phyloP scores from a whole-genome alignment of 2,113 vertebrate species.

The Zeus faber region DNA sequence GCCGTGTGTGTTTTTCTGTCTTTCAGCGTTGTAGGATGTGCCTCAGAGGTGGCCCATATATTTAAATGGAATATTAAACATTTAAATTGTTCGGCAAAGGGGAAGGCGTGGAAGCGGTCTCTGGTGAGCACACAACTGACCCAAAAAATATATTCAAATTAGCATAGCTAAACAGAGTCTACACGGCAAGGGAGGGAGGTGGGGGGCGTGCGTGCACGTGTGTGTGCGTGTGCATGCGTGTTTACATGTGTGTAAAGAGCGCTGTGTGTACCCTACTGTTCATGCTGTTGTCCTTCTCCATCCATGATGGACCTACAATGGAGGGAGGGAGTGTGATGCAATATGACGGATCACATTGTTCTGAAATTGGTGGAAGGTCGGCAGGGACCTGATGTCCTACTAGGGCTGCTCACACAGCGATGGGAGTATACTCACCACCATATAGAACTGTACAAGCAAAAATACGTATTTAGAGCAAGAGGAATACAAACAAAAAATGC shows the following conservation, averaged over 20 bases:
- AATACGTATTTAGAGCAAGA: no score
- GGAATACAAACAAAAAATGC: no score
- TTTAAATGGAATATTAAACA: conserved; percentile 79
- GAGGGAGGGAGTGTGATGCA: no score
- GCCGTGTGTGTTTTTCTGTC: conserved; percentile 43
- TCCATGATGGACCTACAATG: no score
- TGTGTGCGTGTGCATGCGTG: neutral
- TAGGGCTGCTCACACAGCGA: no score
- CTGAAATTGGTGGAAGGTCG: no score
- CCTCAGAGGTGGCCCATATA: conserved; percentile 75
- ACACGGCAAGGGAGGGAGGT: conserved; percentile 29
- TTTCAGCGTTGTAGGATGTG: conserved; percentile 69
- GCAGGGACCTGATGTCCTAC: no score
- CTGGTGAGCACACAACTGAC: conserved; percentile 66
- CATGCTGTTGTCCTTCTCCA: no score
- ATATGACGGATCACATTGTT: no score
- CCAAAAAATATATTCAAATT: conserved; percentile 81
- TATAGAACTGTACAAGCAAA: no score
- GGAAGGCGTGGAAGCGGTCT: conserved; percentile 66
- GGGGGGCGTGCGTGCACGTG: conserved; percentile 1
- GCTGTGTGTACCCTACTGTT: no score
- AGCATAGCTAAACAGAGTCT: conserved; percentile 72
- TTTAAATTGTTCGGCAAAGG: conserved; percentile 75
- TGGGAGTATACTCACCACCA: no score
- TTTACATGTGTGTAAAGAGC: neutral